A percentile compares a stretch with the other conserved stretches of the same genome.
Conservation (phyloP, 2,797 vertebrate species). For the Aselliscus stoliczkanus region DNA sequence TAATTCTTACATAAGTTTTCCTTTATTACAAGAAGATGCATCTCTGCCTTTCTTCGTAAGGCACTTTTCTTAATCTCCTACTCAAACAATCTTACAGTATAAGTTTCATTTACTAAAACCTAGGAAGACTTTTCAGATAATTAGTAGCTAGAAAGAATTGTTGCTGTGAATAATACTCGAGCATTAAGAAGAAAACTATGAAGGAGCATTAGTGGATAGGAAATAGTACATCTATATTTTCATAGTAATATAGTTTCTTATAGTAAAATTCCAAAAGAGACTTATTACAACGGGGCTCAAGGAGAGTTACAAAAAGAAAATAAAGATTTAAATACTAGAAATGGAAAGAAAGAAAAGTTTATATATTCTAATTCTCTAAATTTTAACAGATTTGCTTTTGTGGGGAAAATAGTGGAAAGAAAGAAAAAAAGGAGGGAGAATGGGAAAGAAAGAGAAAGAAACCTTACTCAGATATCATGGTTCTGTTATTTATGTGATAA, state of each 20-base stretch:
- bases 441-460: too few relatives aligned
- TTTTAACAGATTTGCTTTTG: neutral
- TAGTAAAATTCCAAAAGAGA: neutral
- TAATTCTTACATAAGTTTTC: neutral
- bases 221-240: neutral
- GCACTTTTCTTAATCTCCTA: neutral
- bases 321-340: neutral
- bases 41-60: neutral
- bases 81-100: neutral
- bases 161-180: neutral
- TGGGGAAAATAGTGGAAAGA: neutral
- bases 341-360: neutral
- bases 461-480: neutral
- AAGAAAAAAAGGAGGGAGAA: neutral
- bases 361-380: neutral
- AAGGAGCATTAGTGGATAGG: neutral
- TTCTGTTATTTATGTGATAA: neutral
- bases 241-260: neutral
- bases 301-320: neutral
- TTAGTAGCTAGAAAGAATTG: neutral
- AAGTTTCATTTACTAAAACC: neutral
- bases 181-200: neutral
- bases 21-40: neutral
- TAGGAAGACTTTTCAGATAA: neutral
- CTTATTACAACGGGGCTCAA: neutral